Evolutionary conservation across 2,113 vertebrate genomes (phyloP).

Genomic region (Furnarius figulus): DNA sequence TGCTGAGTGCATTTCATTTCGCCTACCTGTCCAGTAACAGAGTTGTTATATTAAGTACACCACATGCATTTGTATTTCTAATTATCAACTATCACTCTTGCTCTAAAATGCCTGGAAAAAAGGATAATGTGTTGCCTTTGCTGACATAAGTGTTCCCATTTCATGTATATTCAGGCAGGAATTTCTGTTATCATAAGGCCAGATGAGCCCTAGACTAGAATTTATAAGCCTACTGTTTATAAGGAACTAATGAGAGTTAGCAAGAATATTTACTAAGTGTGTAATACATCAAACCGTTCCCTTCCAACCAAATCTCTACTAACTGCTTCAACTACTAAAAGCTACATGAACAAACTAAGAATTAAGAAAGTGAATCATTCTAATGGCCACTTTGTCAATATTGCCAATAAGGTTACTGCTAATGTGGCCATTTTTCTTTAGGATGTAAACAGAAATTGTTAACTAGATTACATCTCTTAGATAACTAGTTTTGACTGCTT

Average conservation of each 20-base stretch:
- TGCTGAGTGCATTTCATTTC: not conserved
- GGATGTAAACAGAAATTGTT: not conserved
- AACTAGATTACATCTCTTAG: not conserved
- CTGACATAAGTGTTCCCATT: not conserved
- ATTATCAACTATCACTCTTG: not conserved
- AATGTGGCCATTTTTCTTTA: not conserved
- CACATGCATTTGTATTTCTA: not conserved
- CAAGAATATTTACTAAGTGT: not conserved
- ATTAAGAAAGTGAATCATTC: not conserved
- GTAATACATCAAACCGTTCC: not conserved
- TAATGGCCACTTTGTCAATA: not conserved
- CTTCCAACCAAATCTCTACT: not conserved
- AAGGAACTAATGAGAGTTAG: not conserved
- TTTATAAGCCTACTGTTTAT: not conserved
- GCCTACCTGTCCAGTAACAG: not conserved
- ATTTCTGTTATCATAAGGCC: not conserved
- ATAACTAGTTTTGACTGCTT: not conserved
- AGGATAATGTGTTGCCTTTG: not conserved
- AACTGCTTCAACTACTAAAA: slow-evolving; percentile 10
- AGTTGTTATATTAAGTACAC: not conserved
- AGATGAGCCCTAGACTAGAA: not conserved
- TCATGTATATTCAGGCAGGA: not conserved
- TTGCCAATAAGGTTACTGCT: not conserved
- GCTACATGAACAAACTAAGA: not conserved
- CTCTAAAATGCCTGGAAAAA: not conserved